Evolutionary conservation across 2,888 invertebrate genomes (phyloP).

Genomic region (Saturnia pavonia): DNA sequence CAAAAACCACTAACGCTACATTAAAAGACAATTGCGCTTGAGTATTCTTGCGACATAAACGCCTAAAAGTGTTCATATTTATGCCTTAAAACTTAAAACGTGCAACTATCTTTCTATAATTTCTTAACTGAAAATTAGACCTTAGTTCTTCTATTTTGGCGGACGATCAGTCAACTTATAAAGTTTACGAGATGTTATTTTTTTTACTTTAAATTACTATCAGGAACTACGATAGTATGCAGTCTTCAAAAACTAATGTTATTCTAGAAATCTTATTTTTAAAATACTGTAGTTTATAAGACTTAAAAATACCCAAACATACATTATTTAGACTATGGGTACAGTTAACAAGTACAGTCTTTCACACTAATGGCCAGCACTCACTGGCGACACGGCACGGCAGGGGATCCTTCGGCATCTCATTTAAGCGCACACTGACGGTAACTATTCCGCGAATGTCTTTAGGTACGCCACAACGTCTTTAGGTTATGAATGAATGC

Average conservation of each 20-base stretch:
- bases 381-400: too few species aligned
- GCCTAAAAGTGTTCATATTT: neutral
- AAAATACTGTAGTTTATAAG: constrained; percentile 1
- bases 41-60: neutral
- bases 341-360: neutral
- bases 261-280: constrained; percentile 9
- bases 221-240: neutral
- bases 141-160: neutral
- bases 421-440: too few species aligned
- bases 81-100: neutral
- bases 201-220: neutral
- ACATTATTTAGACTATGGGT: neutral
- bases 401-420: too few species aligned
- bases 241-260: constrained; percentile 7
- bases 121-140: neutral
- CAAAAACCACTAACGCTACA: neutral
- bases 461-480: too few species aligned
- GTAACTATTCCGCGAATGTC: too few species aligned
- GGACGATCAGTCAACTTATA: neutral
- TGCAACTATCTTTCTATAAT: neutral
- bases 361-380: neutral
- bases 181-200: neutral
- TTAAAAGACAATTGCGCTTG: neutral
- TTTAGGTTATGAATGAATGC: too few species aligned
- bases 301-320: neutral